phyloP scores from a whole-genome alignment of 2,888 invertebrate genomes.

The Stictocephala bisonia region DNA sequence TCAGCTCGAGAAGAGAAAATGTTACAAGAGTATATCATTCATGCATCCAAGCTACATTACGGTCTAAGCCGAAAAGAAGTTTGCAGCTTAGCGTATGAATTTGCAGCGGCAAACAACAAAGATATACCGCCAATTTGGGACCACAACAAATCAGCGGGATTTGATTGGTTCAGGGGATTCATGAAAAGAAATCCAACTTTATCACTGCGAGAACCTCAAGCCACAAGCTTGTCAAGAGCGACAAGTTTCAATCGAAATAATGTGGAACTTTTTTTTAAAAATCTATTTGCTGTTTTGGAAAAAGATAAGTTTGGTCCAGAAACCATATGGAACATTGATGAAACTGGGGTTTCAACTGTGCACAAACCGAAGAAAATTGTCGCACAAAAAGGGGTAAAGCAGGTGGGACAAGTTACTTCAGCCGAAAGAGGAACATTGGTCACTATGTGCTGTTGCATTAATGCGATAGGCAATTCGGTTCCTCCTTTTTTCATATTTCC shows the following conservation, averaged over 20 bases:
- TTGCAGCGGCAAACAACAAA: slow-evolving; percentile 38
- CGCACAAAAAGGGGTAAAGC: slow-evolving; percentile 31
- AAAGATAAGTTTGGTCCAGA: slow-evolving; percentile 43
- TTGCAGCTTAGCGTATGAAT: slow-evolving; percentile 34
- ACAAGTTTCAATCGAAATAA: slow-evolving; percentile 40
- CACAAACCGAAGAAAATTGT: slow-evolving; percentile 38
- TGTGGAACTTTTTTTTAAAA: slow-evolving; percentile 41
- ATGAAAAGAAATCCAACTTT: slow-evolving; percentile 37
- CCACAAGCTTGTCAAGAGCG: slow-evolving; percentile 37
- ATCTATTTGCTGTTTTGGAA: slow-evolving; percentile 17
- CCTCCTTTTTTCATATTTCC: slow-evolving; percentile 43
- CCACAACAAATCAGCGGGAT: background rate
- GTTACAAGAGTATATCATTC: slow-evolving; percentile 28
- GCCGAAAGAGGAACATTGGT: slow-evolving; percentile 37
- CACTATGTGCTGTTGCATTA: background rate
- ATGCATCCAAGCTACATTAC: slow-evolving; percentile 32
- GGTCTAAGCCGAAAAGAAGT: slow-evolving; percentile 26
- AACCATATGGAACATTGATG: slow-evolving; percentile 45
- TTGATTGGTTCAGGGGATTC: slow-evolving; percentile 32
- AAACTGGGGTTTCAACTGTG: slow-evolving; percentile 45
- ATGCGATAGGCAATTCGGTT: slow-evolving; percentile 36
- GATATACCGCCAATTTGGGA: slow-evolving; percentile 21
- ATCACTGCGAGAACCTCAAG: slow-evolving; percentile 42
- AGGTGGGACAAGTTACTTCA: slow-evolving; percentile 27
- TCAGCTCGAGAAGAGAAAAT: background rate